These are phyloP conservation scores for Oreochromis aureus DNA, from an alignment of 2,113 vertebrate species.

Conservation along the genomic window DNA sequence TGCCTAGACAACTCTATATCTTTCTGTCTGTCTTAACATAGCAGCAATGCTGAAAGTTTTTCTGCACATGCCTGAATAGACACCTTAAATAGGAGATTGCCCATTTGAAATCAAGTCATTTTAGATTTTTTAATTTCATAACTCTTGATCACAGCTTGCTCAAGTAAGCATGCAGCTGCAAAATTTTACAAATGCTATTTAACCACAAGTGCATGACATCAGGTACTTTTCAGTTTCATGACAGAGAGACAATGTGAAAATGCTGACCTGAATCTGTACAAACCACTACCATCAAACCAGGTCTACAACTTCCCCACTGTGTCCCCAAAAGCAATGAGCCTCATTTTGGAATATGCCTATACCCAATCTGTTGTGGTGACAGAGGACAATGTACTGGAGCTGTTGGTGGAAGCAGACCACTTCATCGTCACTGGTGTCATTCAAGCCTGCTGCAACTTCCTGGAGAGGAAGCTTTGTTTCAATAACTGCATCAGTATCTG, in stretches of 20 bases:
- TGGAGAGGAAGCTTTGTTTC: conserved; percentile 70
- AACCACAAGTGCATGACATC: not conserved
- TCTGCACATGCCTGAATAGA: not conserved
- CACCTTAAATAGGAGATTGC: not conserved
- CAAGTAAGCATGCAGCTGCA: not conserved
- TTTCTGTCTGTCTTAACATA: not conserved
- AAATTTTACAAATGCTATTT: rapidly evolving
- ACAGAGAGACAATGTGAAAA: not conserved
- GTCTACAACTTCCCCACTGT: not conserved
- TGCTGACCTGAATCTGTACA: not conserved
- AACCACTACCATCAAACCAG: not conserved
- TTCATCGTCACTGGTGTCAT: conserved; percentile 71
- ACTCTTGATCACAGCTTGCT: not conserved
- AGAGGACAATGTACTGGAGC: conserved; percentile 64
- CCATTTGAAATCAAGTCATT: not conserved
- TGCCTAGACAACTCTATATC: not conserved
- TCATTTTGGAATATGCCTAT: conserved; percentile 2
- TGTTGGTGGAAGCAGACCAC: conserved; percentile 71
- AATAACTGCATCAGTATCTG: conserved; percentile 69
- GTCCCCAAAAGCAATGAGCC: not conserved
- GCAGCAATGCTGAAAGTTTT: not conserved
- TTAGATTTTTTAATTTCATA: not conserved
- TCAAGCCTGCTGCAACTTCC: conserved; percentile 71
- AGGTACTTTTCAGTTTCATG: not conserved
- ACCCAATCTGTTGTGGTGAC: conserved; percentile 49